phyloP scores from a whole-genome alignment of 2,888 invertebrate species.

The Sceliomorpha sp. region DNA sequence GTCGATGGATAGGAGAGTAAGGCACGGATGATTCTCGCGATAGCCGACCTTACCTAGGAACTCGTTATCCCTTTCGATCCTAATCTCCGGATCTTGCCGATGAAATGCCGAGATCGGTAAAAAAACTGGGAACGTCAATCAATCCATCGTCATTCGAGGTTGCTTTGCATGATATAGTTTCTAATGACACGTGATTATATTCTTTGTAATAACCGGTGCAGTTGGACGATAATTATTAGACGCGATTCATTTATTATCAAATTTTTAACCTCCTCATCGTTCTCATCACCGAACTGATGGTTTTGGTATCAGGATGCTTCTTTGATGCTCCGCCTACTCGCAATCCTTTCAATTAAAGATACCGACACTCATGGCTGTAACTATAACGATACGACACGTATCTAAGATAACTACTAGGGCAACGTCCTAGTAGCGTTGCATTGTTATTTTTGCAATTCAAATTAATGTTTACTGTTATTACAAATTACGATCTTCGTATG shows the following conservation, averaged over 20 bases:
- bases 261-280: slow-evolving; percentile 39
- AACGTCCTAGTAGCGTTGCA: too few relatives aligned
- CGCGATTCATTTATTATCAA: slow-evolving; percentile 50
- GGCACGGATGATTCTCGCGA: slow-evolving; percentile 12
- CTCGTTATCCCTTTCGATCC: slow-evolving; percentile 55
- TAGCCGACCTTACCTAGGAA: slow-evolving; percentile 14
- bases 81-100: slow-evolving; percentile 39
- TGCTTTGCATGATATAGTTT: neutral
- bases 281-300: slow-evolving; percentile 13
- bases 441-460: too few relatives aligned
- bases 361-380: slow-evolving; percentile 46
- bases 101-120: slow-evolving; percentile 27
- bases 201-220: slow-evolving; percentile 33
- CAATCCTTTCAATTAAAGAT: slow-evolving; percentile 63
- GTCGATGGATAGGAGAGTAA: slow-evolving; percentile 23
- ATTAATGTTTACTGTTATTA: too few relatives aligned
- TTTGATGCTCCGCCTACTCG: slow-evolving; percentile 38
- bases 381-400: slow-evolving; percentile 18
- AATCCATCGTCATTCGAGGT: slow-evolving; percentile 19
- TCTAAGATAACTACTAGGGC: too few relatives aligned
- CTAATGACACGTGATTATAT: slow-evolving; percentile 43
- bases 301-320: slow-evolving; percentile 38
- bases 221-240: slow-evolving; percentile 46
- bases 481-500: too few relatives aligned
- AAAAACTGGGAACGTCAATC: too few relatives aligned